These are phyloP conservation scores for Piaya cayana DNA, from an alignment of 2,113 vertebrate species.

Conservation along the genomic window DNA sequence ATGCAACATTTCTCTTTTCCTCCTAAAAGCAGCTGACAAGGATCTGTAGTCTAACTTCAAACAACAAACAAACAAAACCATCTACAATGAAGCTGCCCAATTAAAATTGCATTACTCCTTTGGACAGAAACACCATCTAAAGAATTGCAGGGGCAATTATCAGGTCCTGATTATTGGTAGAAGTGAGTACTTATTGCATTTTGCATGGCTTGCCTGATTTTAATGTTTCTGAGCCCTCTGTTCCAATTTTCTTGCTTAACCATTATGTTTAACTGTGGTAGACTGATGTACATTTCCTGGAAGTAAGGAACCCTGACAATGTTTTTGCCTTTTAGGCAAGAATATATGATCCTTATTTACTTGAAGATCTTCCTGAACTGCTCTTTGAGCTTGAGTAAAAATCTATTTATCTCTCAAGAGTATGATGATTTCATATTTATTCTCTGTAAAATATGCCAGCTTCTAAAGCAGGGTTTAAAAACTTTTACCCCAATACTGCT, in stretches of 20 bases:
- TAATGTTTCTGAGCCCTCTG: background rate
- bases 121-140: background rate
- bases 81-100: background rate
- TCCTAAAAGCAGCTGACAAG: constrained; percentile 53
- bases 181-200: background rate
- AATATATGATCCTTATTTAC: background rate
- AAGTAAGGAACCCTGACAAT: background rate
- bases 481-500: background rate
- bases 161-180: background rate
- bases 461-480: background rate
- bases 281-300: background rate
- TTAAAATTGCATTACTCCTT: constrained; percentile 19
- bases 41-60: constrained; percentile 32
- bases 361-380: background rate
- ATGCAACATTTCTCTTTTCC: constrained; percentile 52
- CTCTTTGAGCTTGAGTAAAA: background rate
- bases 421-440: background rate
- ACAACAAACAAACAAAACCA: constrained; percentile 37
- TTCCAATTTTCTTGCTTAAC: background rate
- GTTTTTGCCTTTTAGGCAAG: background rate
- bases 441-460: background rate
- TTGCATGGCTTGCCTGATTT: background rate
- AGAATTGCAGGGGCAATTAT: background rate
- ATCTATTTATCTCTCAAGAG: background rate
- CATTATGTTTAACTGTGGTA: background rate